Conservation (phyloP, 2,113 vertebrate genomes). For the Leucopternis melanops region DNA sequence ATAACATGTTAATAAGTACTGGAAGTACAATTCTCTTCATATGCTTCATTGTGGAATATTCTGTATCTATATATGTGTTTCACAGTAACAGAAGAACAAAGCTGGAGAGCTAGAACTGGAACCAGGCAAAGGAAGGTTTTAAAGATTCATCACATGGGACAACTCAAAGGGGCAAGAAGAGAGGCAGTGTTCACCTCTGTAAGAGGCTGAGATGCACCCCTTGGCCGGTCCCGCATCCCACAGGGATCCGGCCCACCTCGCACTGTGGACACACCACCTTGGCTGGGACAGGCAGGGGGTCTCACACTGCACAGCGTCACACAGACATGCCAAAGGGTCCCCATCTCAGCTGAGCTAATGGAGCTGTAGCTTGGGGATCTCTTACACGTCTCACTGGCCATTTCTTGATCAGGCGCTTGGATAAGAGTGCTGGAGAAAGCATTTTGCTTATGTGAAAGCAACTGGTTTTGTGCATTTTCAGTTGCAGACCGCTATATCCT, state of each 20-base stretch:
- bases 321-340: neutral
- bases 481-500: neutral
- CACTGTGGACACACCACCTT: accelerated
- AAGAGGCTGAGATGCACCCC: neutral
- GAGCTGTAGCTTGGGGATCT: neutral
- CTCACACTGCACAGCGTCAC: neutral
- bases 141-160: neutral
- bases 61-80: neutral
- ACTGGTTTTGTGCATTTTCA: neutral
- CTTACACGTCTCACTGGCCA: neutral
- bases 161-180: neutral
- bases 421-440: neutral
- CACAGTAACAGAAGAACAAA: neutral
- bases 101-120: neutral
- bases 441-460: neutral
- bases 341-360: accelerated
- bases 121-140: neutral
- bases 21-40: neutral
- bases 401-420: neutral
- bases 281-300: neutral
- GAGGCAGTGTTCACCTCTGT: neutral
- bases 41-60: neutral
- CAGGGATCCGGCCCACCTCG: accelerated
- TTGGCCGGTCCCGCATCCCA: accelerated
- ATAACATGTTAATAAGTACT: neutral